These are phyloP conservation scores for Eupithecia centaureata DNA, from an alignment of 2,888 invertebrate species.

Conservation along the genomic window DNA sequence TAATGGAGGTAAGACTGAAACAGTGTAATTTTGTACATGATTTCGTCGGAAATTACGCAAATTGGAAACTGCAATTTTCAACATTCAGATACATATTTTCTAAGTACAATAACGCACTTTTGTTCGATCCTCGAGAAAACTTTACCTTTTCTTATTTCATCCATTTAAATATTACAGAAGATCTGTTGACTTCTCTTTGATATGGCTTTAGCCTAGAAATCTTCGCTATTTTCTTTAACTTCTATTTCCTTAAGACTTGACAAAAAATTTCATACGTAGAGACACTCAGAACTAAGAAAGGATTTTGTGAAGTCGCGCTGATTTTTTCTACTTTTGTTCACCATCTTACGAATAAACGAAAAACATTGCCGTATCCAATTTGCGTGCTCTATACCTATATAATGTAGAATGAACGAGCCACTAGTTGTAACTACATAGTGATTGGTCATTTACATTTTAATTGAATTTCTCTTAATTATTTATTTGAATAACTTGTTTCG, in stretches of 20 bases:
- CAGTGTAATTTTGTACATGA: slow-evolving; percentile 50
- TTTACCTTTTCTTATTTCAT: background rate
- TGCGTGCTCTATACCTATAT: slow-evolving; percentile 4
- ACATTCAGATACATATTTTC: background rate
- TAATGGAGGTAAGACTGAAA: slow-evolving; percentile 79
- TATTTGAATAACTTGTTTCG: slow-evolving; percentile 35
- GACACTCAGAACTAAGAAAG: background rate
- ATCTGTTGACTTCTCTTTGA: background rate
- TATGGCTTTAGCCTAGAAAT: background rate
- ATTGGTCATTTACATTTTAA: slow-evolving; percentile 12
- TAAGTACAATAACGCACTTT: background rate
- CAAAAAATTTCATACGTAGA: background rate
- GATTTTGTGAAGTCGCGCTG: background rate
- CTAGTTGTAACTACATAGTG: slow-evolving; percentile 1
- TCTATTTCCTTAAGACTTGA: background rate
- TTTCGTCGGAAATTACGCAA: slow-evolving; percentile 31
- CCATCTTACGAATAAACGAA: background rate
- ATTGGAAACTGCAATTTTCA: slow-evolving; percentile 10
- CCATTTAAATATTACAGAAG: background rate
- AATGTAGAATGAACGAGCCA: slow-evolving; percentile 14
- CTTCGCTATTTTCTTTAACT: background rate
- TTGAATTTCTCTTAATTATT: slow-evolving; percentile 22
- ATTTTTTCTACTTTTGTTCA: background rate
- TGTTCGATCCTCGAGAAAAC: background rate
- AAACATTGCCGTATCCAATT: slow-evolving; percentile 12